phyloP scores from a whole-genome alignment of 2,113 vertebrate species.

The Dasyornis broadbenti region DNA sequence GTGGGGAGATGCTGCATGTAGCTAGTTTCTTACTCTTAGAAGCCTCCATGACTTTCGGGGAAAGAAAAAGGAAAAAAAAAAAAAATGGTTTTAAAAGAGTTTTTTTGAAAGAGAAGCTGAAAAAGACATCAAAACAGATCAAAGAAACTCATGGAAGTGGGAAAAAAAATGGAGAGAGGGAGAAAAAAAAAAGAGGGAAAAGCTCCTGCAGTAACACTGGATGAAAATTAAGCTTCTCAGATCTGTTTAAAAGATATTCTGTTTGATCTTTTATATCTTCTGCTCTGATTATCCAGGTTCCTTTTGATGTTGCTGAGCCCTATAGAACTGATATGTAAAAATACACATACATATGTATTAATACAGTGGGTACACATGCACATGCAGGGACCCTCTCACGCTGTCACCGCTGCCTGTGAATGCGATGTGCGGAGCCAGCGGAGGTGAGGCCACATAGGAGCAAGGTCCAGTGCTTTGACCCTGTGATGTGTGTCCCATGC shows the following conservation, averaged over 20 bases:
- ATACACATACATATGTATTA: constrained; percentile 71
- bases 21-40: constrained; percentile 41
- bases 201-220: constrained; percentile 64
- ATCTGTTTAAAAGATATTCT: constrained; percentile 77
- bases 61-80: background rate
- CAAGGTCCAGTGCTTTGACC: background rate
- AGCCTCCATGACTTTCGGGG: constrained; percentile 50
- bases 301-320: constrained; percentile 73
- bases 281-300: constrained; percentile 72
- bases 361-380: constrained; percentile 20
- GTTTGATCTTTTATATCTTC: constrained; percentile 76
- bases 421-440: background rate
- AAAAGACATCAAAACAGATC: constrained; percentile 78
- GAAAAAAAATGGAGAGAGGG: background rate
- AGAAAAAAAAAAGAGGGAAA: constrained; percentile 38
- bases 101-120: constrained; percentile 65
- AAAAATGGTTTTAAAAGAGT: constrained; percentile 36
- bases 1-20: background rate
- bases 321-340: constrained; percentile 72
- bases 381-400: background rate
- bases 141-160: constrained; percentile 69
- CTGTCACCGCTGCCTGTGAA: background rate
- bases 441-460: background rate
- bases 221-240: constrained; percentile 71
- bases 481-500: background rate